Percentiles rank a stretch among this genome's conserved stretches.
These are phyloP conservation scores for Bungarus multicinctus DNA, from an alignment of 2,113 vertebrate genomes.

Conservation along the genomic window DNA sequence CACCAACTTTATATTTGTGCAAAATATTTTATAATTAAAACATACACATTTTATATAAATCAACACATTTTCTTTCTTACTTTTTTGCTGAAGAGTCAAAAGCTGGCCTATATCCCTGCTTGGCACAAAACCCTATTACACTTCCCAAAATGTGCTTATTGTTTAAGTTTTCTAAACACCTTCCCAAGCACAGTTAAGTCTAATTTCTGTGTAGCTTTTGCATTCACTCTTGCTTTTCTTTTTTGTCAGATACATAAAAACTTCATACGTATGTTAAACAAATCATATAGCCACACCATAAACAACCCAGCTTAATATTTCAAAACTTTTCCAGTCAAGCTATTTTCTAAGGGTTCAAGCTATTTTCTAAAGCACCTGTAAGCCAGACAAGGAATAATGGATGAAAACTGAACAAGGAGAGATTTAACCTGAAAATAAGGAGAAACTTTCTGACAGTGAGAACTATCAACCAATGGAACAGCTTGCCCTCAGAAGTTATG, in stretches of 20 bases:
- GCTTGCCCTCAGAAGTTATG: no score
- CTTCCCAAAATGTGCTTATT: neutral
- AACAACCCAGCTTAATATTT: neutral
- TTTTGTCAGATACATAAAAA: neutral
- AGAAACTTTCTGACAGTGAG: no score
- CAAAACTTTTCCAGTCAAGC: neutral
- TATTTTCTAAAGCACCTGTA: no score
- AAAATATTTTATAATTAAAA: neutral
- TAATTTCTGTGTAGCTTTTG: neutral
- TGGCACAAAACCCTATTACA: neutral
- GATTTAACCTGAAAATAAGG: no score
- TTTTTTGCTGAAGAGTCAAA: neutral
- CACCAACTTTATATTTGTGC: neutral
- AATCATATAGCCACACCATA: neutral
- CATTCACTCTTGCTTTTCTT: neutral
- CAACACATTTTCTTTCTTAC: neutral
- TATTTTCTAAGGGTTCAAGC: no score
- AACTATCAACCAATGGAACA: no score
- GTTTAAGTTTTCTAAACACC: neutral
- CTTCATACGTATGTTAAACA: neutral
- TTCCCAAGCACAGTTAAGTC: neutral
- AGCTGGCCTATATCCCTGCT: neutral
- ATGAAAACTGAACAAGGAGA: no score
- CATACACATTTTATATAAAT: neutral
- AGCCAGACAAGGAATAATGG: no score